phyloP scores from a whole-genome alignment of 2,113 vertebrate species.

The Trogon melanurus region DNA sequence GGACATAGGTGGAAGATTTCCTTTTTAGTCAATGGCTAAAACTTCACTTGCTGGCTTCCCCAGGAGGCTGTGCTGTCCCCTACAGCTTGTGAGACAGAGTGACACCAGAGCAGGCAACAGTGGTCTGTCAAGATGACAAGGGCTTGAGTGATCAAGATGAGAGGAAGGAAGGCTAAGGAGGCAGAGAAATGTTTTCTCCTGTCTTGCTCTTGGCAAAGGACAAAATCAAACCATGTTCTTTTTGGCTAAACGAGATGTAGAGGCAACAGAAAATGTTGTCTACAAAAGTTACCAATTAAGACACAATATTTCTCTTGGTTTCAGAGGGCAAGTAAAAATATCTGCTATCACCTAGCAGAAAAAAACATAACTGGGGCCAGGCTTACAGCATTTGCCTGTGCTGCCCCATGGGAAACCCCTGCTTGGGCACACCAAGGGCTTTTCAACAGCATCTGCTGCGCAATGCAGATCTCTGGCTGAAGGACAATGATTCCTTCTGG shows the following conservation, averaged over 20 bases:
- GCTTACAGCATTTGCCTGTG: neutral
- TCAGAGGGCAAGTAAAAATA: neutral
- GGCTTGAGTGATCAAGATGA: neutral
- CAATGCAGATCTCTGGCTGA: neutral
- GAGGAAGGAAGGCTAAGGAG: neutral
- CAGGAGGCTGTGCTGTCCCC: neutral
- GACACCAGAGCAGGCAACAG: neutral
- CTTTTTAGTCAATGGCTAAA: neutral
- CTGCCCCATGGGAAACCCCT: neutral
- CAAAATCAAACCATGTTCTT: neutral
- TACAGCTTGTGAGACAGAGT: neutral
- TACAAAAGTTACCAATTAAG: neutral
- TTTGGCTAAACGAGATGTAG: neutral
- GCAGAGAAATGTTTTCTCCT: neutral
- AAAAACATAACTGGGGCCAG: neutral
- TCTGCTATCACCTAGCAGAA: neutral
- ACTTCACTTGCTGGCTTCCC: neutral
- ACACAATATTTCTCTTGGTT: neutral
- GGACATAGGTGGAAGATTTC: neutral
- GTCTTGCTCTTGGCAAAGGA: conserved; percentile 20
- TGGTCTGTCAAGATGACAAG: neutral
- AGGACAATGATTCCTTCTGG: neutral
- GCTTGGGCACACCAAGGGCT: neutral
- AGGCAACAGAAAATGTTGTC: neutral
- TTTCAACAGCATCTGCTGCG: neutral